Evolutionary conservation across 1,140 invertebrate species (phyloP), one percentile per base, ranked within the genome.

Genomic region (Psix sp.): DNA sequence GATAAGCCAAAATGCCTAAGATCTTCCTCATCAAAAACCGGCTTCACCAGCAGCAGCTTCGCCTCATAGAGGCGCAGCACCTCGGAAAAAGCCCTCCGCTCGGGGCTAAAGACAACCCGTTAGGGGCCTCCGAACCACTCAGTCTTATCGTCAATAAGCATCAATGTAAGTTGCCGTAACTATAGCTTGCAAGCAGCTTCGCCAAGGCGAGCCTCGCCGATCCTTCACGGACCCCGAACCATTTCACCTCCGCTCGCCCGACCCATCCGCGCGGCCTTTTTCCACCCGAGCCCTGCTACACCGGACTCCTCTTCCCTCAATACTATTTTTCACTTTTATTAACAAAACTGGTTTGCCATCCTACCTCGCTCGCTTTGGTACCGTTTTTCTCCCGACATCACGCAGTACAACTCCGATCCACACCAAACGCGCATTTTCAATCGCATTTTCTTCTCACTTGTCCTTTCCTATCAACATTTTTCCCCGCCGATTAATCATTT

Each of bases 1-100:
- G 29, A 65, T n/a, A n/a, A n/a, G 26, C 40, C 77, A 81, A 89
- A 79, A 96, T 96, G 94, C 94, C 94, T 88, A 95, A 96, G 89
- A 95, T 96, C 83, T 96, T 95, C 85, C 85, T 94, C 67, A 94
- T 95, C 77, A 95, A 95, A 86, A 94, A 95, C 82, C 90, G 94
- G 78, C 88, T 95, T 89, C 93, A 94, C 74, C 93, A 95, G 91
- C 94, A 95, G 90, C 94, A 95, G 87, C 89, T 93, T 78, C 90
- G 92, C 52, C 84, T 95, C 76, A 87, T 93, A 79, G 94, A 95
- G 80, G 90, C 92, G 29, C 93, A 94, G 84, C 94, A 94, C 56
- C 76, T 81, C 11, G 80, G 84, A 18, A 87, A 87, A 60, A 85
- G 84, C 35, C 79, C 84, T 39, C 77, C 82, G n/a, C 74, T 81